Percentiles rank a stretch among this genome's conserved stretches.
Evolutionary conservation across 2,888 invertebrate genomes (phyloP).

Genomic region (Conistra vaccinii): DNA sequence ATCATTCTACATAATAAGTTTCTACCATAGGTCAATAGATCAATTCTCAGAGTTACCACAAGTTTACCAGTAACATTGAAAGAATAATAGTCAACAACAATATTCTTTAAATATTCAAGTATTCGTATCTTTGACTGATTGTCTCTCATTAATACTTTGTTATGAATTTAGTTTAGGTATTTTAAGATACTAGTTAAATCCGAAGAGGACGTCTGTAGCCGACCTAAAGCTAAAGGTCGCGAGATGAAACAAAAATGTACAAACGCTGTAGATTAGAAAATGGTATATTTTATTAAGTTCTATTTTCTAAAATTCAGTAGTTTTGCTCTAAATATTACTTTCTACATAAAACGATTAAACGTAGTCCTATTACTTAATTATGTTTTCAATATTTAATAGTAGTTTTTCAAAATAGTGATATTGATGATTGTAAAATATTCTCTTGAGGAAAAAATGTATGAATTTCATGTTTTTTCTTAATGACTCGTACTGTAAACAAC

Average conservation of each 20-base stretch:
- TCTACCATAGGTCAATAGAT: conserved; percentile 21
- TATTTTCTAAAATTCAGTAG: conserved; percentile 58
- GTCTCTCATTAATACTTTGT: conserved; percentile 55
- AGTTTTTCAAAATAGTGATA: conserved; percentile 23
- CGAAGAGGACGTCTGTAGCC: conserved; percentile 63
- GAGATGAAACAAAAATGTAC: conserved; percentile 53
- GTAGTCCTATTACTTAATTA: conserved; percentile 1
- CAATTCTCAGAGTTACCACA: conserved; percentile 54
- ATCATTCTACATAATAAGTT: conserved; percentile 8
- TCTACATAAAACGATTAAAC: conserved; percentile 8
- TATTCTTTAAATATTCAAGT: conserved; percentile 51
- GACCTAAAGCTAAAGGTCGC: conserved; percentile 48
- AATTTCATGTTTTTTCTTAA: conserved; percentile 11
- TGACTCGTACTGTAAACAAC: conserved; percentile 17
- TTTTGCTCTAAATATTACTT: conserved; percentile 26
- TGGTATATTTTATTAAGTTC: conserved; percentile 38
- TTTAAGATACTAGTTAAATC: conserved; percentile 56
- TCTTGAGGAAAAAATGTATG: conserved; percentile 15
- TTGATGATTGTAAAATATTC: conserved; percentile 38
- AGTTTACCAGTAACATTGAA: conserved; percentile 44
- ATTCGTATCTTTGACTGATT: conserved; percentile 58
- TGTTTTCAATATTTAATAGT: conserved; percentile 24
- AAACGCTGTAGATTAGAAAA: conserved; percentile 65
- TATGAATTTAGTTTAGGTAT: conserved; percentile 45
- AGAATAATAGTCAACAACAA: conserved; percentile 53